A percentile compares a stretch with the other conserved stretches of the same genome.
These are phyloP conservation scores for Bilobella aurantiaca DNA, from an alignment of 1,140 invertebrate species.

Conservation along the genomic window DNA sequence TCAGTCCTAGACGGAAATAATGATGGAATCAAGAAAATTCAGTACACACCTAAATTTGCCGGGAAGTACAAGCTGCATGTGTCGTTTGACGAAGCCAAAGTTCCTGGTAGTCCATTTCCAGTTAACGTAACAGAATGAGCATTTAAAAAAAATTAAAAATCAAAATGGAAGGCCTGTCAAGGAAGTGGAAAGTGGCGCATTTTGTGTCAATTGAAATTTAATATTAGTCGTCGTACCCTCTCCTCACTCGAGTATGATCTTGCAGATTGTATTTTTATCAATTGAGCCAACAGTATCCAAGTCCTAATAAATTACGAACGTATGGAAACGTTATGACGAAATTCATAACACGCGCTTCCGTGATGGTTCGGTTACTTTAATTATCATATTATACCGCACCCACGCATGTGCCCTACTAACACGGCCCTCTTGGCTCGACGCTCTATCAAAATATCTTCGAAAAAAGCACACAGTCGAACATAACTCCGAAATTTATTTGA, in stretches of 20 bases:
- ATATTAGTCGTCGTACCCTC: too few relatives aligned
- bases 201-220: too few relatives aligned
- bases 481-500: not conserved
- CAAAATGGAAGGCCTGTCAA: too few relatives aligned
- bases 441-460: too few relatives aligned
- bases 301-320: not conserved
- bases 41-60: constrained; percentile 8
- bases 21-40: constrained; percentile 3
- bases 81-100: constrained; percentile 10
- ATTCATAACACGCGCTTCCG: not conserved
- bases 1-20: not conserved
- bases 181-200: too few relatives aligned
- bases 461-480: not conserved
- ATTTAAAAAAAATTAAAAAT: not conserved
- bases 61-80: constrained; percentile 10
- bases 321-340: not conserved
- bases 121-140: not conserved
- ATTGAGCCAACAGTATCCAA: not conserved
- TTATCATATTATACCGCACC: not conserved
- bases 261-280: not conserved
- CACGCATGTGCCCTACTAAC: not conserved
- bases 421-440: not conserved
- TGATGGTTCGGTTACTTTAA: not conserved
- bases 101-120: constrained; percentile 11
- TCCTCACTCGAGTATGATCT: not conserved